Percentiles rank a stretch among this genome's conserved stretches.
These are phyloP conservation scores for Corydoras sp. DNA, from an alignment of 2,113 vertebrate genomes.

Conservation along the genomic window DNA sequence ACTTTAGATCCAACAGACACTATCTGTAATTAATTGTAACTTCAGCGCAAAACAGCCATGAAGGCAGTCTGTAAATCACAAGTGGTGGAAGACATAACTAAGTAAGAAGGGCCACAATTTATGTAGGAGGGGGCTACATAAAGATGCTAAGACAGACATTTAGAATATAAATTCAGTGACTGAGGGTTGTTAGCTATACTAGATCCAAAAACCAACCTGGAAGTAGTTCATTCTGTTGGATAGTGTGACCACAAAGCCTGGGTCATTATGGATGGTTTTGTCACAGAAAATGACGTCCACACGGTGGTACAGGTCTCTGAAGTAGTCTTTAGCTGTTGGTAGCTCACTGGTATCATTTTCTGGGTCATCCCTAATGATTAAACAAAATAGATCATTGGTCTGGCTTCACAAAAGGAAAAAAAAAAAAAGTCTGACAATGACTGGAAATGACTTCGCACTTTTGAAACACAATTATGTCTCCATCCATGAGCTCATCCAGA, in stretches of 20 bases:
- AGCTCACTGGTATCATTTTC: constrained; percentile 95
- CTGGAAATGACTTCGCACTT: constrained; percentile 70
- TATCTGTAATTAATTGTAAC: too few relatives aligned
- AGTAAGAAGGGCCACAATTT: too few relatives aligned
- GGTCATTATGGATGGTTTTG: constrained; percentile 98
- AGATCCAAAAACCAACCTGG: constrained; percentile 67
- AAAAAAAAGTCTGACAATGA: neutral
- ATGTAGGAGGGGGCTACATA: too few relatives aligned
- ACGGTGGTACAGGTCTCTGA: constrained; percentile 93
- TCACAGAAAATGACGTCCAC: constrained; percentile 99
- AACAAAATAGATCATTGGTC: neutral
- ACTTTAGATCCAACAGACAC: too few relatives aligned
- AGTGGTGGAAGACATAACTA: too few relatives aligned
- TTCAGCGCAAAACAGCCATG: too few relatives aligned
- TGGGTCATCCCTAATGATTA: constrained; percentile 80
- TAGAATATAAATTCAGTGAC: too few relatives aligned
- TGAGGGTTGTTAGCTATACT: neutral
- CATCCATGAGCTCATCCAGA: constrained; percentile 98
- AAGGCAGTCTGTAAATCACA: too few relatives aligned
- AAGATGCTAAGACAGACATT: too few relatives aligned
- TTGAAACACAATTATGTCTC: constrained; percentile 99
- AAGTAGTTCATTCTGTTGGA: constrained; percentile 99
- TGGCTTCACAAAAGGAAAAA: neutral
- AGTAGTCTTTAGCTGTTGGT: constrained; percentile 96
- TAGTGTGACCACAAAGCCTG: constrained; percentile 95